A percentile compares a stretch with the other conserved stretches of the same genome.
phyloP scores from a whole-genome alignment of 1,140 invertebrate genomes.

The Rhyzopertha dominica region DNA sequence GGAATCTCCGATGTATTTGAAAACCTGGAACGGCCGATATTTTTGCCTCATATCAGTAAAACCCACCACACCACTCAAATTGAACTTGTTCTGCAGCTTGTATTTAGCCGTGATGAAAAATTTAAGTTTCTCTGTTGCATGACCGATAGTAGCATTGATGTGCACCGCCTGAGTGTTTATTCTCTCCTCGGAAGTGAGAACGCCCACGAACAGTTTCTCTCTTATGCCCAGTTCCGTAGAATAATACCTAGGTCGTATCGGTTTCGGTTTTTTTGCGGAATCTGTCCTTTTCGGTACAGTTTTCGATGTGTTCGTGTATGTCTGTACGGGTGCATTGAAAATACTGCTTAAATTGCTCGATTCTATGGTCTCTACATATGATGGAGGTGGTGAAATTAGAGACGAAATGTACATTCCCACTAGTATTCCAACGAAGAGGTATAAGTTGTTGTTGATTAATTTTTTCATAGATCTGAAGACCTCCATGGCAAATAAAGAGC shows the following conservation, averaged over 20 bases:
- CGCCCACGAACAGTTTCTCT: conserved; percentile 82
- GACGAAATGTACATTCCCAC: conserved; percentile 34
- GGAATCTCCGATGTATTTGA: conserved; percentile 87
- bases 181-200: conserved; percentile 68
- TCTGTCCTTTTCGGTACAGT: conserved; percentile 23
- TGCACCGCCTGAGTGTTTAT: conserved; percentile 66
- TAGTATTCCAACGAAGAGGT: conserved; percentile 31
- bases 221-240: conserved; percentile 87
- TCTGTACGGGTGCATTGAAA: conserved; percentile 23
- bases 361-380: conserved; percentile 14
- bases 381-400: conserved; percentile 16
- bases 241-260: conserved; percentile 82
- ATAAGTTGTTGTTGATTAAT: conserved; percentile 30
- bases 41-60: conserved; percentile 72
- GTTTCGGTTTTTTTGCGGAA: conserved; percentile 27
- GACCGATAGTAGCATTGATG: conserved; percentile 73
- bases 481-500: too few species aligned
- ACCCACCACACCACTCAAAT: conserved; percentile 70
- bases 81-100: conserved; percentile 60
- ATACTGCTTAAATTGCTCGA: conserved; percentile 22
- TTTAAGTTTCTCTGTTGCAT: conserved; percentile 73
- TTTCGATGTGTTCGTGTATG: conserved; percentile 15
- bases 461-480: conserved; percentile 18
- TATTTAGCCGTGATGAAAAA: conserved; percentile 64
- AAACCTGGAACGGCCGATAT: conserved; percentile 72